Conservation (phyloP, 2,888 invertebrate species). For the Sminthurides aquaticus region DNA sequence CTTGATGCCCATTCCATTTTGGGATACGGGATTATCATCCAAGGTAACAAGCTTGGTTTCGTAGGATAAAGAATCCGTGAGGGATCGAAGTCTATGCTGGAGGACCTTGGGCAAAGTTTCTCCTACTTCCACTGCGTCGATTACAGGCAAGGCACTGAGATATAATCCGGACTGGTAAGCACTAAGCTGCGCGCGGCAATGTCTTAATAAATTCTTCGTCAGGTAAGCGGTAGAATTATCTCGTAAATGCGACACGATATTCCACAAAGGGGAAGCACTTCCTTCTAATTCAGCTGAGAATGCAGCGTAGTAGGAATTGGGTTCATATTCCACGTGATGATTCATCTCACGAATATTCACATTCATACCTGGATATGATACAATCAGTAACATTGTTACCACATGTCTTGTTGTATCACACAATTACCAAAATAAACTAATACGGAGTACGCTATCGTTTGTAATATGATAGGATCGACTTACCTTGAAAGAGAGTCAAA, state of each 20-base stretch:
- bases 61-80: slow-evolving; percentile 76
- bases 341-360: slow-evolving; percentile 83
- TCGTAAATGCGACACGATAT: slow-evolving; percentile 77
- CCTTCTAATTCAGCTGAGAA: slow-evolving; percentile 96
- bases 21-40: slow-evolving; percentile 39
- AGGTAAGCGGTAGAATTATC: slow-evolving; percentile 63
- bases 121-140: slow-evolving; percentile 58
- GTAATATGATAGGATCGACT: neutral
- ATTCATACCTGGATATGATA: slow-evolving; percentile 71
- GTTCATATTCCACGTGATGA: slow-evolving; percentile 92
- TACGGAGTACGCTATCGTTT: no score
- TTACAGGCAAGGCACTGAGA: slow-evolving; percentile 62
- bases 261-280: slow-evolving; percentile 97
- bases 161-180: slow-evolving; percentile 82
- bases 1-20: slow-evolving; percentile 21
- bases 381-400: neutral
- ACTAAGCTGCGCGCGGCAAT: slow-evolving; percentile 69
- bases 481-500: slow-evolving; percentile 86
- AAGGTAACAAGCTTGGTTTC: slow-evolving; percentile 54
- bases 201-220: slow-evolving; percentile 66
- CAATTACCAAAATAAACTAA: no score
- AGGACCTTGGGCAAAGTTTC: slow-evolving; percentile 67
- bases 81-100: slow-evolving; percentile 66
- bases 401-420: no score
- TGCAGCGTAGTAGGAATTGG: slow-evolving; percentile 93